These are phyloP conservation scores for Holothuria glaberrima DNA, from an alignment of 35 echinoderm and acorn worm species.

Conservation along the genomic window DNA sequence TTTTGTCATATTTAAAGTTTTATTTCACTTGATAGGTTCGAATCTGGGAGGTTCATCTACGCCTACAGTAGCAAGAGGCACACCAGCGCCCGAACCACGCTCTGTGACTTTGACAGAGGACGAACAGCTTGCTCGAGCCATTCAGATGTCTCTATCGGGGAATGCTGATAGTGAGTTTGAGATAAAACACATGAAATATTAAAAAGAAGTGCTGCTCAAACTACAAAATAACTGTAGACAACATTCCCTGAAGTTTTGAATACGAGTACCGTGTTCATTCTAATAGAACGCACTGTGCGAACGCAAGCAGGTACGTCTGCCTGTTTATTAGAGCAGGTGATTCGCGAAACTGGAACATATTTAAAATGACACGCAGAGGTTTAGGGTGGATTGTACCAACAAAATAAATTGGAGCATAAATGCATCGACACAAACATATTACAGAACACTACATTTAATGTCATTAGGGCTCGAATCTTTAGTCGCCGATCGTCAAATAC, in stretches of 20 bases:
- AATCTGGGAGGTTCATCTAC: slow-evolving; percentile 9
- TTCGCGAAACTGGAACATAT: not conserved
- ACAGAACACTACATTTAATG: slow-evolving; percentile 3
- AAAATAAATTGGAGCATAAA: not conserved
- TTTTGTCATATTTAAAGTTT: not conserved
- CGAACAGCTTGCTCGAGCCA: slow-evolving; percentile 13
- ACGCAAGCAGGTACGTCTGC: not conserved
- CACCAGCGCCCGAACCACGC: not conserved
- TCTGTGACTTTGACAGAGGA: slow-evolving; percentile 11
- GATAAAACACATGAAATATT: not conserved
- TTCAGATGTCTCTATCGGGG: not conserved
- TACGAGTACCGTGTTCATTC: slow-evolving; percentile 3
- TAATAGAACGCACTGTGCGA: not conserved
- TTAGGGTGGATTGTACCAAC: slow-evolving; percentile 1
- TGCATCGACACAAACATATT: not conserved
- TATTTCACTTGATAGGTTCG: slow-evolving; percentile 3
- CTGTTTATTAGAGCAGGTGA: not conserved
- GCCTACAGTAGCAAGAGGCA: not conserved
- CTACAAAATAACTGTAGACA: slow-evolving; percentile 24
- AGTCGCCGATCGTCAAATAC: not conserved
- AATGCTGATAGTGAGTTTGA: slow-evolving; percentile 30
- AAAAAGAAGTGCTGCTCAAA: not conserved
- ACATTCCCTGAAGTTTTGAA: slow-evolving; percentile 10
- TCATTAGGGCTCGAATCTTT: not conserved
- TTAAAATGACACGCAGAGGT: not conserved